Evolutionary conservation across 2,797 vertebrate genomes (phyloP).

Genomic region (Glyptemys insculpta): DNA sequence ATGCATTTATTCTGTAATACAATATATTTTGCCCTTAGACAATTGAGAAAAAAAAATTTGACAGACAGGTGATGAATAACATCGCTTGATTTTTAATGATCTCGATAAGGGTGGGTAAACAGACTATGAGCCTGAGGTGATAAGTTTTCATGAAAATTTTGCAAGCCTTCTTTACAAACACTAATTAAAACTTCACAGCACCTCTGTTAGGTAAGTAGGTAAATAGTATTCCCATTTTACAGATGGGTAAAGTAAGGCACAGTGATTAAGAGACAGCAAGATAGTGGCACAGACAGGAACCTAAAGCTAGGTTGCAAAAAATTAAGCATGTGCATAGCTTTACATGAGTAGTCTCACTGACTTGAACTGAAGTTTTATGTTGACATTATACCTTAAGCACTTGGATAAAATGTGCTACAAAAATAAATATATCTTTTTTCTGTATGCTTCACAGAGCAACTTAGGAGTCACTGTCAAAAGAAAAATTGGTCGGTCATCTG

Average conservation of each 20-base stretch:
- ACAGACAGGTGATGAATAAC: neutral
- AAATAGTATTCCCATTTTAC: neutral
- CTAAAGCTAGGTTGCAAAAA: constrained; percentile 1
- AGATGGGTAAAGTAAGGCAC: neutral
- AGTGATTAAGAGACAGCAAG: neutral
- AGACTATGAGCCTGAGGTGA: neutral
- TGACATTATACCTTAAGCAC: neutral
- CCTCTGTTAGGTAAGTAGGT: neutral
- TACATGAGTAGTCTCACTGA: neutral
- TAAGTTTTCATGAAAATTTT: neutral
- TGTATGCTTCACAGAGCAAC: neutral
- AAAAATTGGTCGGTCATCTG: neutral
- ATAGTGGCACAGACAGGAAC: neutral
- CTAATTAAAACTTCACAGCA: neutral
- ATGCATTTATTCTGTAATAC: neutral
- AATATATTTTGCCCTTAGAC: neutral
- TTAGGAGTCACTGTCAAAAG: neutral
- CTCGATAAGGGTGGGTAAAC: neutral
- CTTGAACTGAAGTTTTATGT: neutral
- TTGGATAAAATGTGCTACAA: neutral
- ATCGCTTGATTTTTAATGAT: neutral
- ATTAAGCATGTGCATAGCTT: neutral
- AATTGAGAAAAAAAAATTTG: neutral
- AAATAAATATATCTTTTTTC: neutral
- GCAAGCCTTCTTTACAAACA: neutral